Evolutionary conservation across 2,113 vertebrate species (phyloP), one percentile per base, ranked within the genome.

Genomic region (Misgurnus mizolepis): DNA sequence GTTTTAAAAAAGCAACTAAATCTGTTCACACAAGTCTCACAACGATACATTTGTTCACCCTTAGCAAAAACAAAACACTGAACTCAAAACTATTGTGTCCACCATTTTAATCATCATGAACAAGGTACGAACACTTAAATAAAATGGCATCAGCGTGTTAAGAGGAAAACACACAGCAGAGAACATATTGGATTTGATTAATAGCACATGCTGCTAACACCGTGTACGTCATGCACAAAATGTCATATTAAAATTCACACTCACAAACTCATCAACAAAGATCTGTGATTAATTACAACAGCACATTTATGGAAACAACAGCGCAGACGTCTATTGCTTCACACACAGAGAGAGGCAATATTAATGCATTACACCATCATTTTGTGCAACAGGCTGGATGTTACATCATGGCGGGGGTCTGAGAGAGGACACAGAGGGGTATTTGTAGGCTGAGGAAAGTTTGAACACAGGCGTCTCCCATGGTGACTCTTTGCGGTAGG

Each of bases 381-480:
- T 50, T 2, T 34, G 27, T 34, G 27, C 27, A 34, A 34, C 27
- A 34, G 43, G 64, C 43, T 39, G 18, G 27, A 76, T n/a, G 58
- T 41, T 49, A 34, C 65, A 9, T 85, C 83, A 85, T 34, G 62
- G 60, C 3, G 60, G 80, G 50, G 71, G 80, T 80, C 72, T 62
- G 55, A 87, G 84, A 11, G 89, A 91, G 41, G 90, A 85, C 85
- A 84, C 64, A 53, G 86, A 88, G 9, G 86, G 84, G 74, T 85
- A 86, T 84, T 86, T 89, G 78, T 85, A 89, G 60, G 85, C 78
- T 5, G 87, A 43, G 0, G 81, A 80, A 17, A 86, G 73, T 68
- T 76, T 91, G 86, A 91, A 91, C 71, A 88, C 77, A 5, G 91
- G 90, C 3, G 86, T 90, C 41, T 80, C 87, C 91, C 89, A 91